Conservation (phyloP, 1,140 invertebrate species). For the Trypoxylus dichotomus region DNA sequence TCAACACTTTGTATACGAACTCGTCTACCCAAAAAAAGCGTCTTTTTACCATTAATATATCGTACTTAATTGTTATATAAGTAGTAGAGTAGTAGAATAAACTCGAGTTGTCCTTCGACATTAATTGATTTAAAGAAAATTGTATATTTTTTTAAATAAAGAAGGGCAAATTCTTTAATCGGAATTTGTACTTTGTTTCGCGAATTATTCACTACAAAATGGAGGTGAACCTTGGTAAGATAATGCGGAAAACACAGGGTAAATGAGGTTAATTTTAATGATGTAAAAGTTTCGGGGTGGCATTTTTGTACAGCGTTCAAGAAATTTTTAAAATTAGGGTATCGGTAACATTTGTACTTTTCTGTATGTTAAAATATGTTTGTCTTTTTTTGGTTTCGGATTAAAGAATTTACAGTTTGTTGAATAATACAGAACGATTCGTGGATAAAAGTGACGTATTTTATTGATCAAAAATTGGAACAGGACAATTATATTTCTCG, state of each 20-base stretch:
- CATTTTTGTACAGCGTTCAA: neutral
- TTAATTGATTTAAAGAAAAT: neutral
- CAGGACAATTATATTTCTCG: too few relatives aligned
- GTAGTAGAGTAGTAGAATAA: slow-evolving; percentile 14
- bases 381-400: neutral
- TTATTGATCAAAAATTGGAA: too few relatives aligned
- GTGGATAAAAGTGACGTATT: too few relatives aligned
- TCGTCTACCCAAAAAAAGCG: slow-evolving; percentile 13
- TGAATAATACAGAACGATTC: neutral
- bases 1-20: slow-evolving; percentile 38
- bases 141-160: neutral
- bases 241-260: neutral
- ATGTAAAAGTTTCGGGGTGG: neutral
- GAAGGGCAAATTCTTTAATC: slow-evolving; percentile 1
- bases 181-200: slow-evolving; percentile 8
- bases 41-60: neutral
- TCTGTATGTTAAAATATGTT: neutral
- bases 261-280: neutral
- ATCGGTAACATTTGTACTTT: slow-evolving; percentile 9
- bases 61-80: slow-evolving; percentile 26
- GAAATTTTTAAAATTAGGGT: neutral
- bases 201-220: neutral
- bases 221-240: neutral
- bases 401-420: neutral
- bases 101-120: neutral